A percentile compares a stretch with the other conserved stretches of the same genome.
Conservation (phyloP, 2,113 vertebrate species). For the Brevimyrus niger region DNA sequence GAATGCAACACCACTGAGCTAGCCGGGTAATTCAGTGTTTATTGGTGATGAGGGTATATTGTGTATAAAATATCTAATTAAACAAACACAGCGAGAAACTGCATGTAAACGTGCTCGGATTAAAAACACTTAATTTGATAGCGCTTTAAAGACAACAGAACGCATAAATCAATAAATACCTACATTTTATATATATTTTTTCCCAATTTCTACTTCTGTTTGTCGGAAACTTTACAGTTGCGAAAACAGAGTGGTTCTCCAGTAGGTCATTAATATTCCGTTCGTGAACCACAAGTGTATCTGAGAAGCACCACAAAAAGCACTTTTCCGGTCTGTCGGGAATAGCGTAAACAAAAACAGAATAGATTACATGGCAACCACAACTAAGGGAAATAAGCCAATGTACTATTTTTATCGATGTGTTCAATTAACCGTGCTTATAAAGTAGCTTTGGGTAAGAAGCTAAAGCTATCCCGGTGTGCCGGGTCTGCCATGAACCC, state of each 20-base stretch:
- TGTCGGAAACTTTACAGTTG: not conserved
- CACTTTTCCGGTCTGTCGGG: not conserved
- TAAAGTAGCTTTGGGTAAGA: not conserved
- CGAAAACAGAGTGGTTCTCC: not conserved
- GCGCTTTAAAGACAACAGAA: not conserved
- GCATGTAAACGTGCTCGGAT: not conserved
- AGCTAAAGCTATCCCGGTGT: not conserved
- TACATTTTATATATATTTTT: not conserved
- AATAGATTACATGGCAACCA: not conserved
- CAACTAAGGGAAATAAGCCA: not conserved
- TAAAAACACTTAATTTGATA: not conserved
- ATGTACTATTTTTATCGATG: not conserved
- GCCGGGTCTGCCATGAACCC: not conserved
- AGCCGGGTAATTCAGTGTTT: not conserved
- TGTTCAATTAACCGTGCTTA: not conserved
- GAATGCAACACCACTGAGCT: not conserved
- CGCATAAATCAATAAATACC: not conserved
- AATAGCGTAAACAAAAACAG: not conserved
- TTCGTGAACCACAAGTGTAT: not conserved
- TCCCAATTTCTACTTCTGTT: not conserved
- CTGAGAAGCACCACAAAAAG: not conserved
- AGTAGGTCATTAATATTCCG: not conserved
- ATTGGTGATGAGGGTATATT: not conserved
- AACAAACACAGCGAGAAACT: not conserved
- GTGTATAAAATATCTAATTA: not conserved